Evolutionary conservation across 2,797 vertebrate genomes (phyloP).

Genomic region (Iguana delicatissima): DNA sequence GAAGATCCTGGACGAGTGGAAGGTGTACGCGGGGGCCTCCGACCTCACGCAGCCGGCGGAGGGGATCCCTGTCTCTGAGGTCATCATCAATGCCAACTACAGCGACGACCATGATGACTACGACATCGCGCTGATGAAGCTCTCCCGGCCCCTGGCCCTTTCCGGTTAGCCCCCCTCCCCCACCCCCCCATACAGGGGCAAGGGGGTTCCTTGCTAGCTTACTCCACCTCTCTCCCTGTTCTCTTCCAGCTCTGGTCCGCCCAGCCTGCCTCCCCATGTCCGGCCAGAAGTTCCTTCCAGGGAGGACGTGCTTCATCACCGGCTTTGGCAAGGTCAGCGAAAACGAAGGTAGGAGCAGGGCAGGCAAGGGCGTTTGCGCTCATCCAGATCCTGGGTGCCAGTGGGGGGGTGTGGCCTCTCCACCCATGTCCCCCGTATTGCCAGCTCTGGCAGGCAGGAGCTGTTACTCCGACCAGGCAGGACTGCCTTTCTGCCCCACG

Average conservation of each 20-base stretch:
- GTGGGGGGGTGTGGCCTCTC: too few relatives aligned
- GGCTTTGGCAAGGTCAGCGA: constrained; percentile 89
- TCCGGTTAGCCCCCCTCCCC: constrained; percentile 65
- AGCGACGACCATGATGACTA: constrained; percentile 80
- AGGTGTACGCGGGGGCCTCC: constrained; percentile 82
- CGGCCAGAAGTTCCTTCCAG: constrained; percentile 80
- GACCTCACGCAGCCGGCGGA: constrained; percentile 75
- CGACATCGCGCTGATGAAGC: constrained; percentile 88
- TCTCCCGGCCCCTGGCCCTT: constrained; percentile 76
- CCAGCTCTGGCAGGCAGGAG: too few relatives aligned
- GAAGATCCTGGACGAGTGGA: constrained; percentile 80
- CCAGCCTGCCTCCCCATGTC: constrained; percentile 88
- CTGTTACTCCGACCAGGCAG: too few relatives aligned
- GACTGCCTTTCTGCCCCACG: too few relatives aligned
- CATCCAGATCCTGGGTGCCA: too few relatives aligned
- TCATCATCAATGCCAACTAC: constrained; percentile 88
- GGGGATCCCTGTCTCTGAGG: constrained; percentile 79
- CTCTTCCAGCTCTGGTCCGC: constrained; percentile 81
- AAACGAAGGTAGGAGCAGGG: constrained; percentile 76
- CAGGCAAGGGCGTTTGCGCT: too few relatives aligned
- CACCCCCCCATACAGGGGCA: too few relatives aligned
- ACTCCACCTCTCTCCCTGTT: neutral
- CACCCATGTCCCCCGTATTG: too few relatives aligned
- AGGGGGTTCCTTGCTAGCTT: neutral
- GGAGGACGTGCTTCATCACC: constrained; percentile 86